Base-by-base conservation (phyloP, 2,888 invertebrate species). In the Leptopilina drosophilae region DNA sequence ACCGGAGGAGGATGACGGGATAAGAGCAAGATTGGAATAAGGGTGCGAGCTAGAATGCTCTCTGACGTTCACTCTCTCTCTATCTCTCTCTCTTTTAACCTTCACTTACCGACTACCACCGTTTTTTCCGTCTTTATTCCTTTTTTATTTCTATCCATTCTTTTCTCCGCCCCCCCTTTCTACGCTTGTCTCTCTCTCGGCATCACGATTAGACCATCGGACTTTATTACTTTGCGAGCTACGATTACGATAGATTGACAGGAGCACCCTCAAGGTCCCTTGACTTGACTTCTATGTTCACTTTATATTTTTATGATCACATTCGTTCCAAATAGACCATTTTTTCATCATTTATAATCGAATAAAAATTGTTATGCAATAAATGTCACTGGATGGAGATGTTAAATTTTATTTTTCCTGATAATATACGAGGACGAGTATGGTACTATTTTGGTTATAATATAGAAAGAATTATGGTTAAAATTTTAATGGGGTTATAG, bases 1-100 rank as follows among this genome's bases (percentile, higher is more conserved):
- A 87, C 89, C 81, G 84, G 82, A 81, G 85, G 85, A 84, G 84
- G 85, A 85, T 86, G 86, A 86, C 85, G 83, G 79, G 87, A 86
- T 84, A 84, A 85, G 87, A 86, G 84, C 84, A 86, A 84, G 85
- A 87, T 83, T 83, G 85, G 84, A 85, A 84, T 82, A 84, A 82
- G 79, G 82, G 78, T n/a, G 78, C 80, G 77, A 82, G 42, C 76
- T 80, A 80, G 64, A 78, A 75, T 65, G 80, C 82, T 75, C 78
- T 81, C 77, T 79, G 65, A 73, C 80, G 56, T 78, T 40, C 76
- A 81, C 78, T 80, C 81, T 84, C 79, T 81, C 65, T 81, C 20
- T 20, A 0, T 20, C 20, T 20, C 65, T 76, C 78, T 69, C 20
- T 49, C 6, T 20, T 49, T n/a, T n/a, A n/a, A 20, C 8, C 67